phyloP scores from a whole-genome alignment of 1,140 invertebrate species.

The Zophobas morio region DNA sequence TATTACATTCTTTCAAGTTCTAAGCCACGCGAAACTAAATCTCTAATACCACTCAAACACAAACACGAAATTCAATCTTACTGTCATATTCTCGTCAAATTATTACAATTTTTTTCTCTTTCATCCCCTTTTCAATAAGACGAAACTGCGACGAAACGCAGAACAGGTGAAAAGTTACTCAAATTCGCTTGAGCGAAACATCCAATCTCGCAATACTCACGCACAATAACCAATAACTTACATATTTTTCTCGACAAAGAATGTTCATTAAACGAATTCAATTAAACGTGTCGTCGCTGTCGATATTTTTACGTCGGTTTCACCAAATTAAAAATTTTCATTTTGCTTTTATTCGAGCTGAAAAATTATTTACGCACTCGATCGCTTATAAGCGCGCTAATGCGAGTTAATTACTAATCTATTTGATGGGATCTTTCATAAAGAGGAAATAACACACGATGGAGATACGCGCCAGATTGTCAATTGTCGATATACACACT shows the following conservation, averaged over 20 bases:
- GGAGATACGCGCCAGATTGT: too few species aligned
- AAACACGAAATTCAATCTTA: conserved; percentile 20
- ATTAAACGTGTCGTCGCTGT: conserved; percentile 6
- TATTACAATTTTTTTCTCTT: conserved; percentile 3
- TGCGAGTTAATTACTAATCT: too few species aligned
- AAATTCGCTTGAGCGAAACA: not conserved
- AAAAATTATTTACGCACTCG: conserved; percentile 7
- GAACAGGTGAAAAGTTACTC: conserved; percentile 9
- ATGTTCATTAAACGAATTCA: conserved; percentile 4
- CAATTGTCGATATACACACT: too few species aligned
- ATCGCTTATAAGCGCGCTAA: too few species aligned
- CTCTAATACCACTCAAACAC: conserved; percentile 11
- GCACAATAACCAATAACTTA: not conserved
- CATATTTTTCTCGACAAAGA: not conserved
- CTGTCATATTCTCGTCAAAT: conserved; percentile 5
- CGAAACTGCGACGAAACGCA: not conserved
- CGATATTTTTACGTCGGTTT: conserved; percentile 24
- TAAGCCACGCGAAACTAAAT: conserved; percentile 16
- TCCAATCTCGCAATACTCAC: not conserved
- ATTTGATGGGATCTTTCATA: too few species aligned
- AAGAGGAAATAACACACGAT: too few species aligned
- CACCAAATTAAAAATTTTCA: conserved; percentile 29
- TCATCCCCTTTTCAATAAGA: conserved; percentile 9
- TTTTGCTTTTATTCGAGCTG: conserved; percentile 28
- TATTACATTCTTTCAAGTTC: conserved; percentile 26